Evolutionary conservation across 2,113 vertebrate genomes (phyloP).

Genomic region (Madoqua kirkii): DNA sequence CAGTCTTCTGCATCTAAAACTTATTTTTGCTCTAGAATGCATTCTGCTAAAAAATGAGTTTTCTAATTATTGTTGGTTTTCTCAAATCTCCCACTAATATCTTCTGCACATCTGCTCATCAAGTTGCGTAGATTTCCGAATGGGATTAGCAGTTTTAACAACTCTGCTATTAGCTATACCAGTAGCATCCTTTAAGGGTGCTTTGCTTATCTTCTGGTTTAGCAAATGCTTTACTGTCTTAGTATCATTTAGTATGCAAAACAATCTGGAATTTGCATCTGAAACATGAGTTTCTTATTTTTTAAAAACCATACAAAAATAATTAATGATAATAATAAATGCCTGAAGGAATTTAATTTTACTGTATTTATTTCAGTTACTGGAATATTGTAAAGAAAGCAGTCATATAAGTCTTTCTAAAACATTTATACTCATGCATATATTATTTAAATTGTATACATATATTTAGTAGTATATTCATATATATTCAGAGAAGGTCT

Average conservation of each 20-base stretch:
- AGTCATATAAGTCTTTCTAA: conserved; percentile 22
- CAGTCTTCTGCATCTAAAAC: background rate
- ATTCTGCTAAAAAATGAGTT: background rate
- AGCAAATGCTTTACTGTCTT: conserved; percentile 32
- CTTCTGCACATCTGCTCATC: conserved; percentile 47
- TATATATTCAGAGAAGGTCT: conserved; percentile 3
- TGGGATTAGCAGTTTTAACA: background rate
- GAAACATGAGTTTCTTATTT: background rate
- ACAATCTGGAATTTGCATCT: background rate
- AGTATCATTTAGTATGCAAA: background rate
- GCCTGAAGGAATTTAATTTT: conserved; percentile 39
- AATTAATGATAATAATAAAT: conserved; percentile 37
- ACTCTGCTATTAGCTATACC: background rate
- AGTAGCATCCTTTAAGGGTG: background rate
- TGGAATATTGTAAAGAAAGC: conserved; percentile 19
- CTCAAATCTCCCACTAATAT: conserved; percentile 17
- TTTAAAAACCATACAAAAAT: conserved; percentile 12
- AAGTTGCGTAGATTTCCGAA: conserved; percentile 7
- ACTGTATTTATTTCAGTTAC: conserved; percentile 5
- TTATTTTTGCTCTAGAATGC: background rate
- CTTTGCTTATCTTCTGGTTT: conserved; percentile 23
- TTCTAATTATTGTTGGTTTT: conserved; percentile 62
- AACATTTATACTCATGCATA: background rate
- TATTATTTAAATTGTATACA: background rate
- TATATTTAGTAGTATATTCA: background rate